Evolutionary conservation across 2,113 vertebrate species (phyloP), one percentile per base, ranked within the genome.

Genomic region (Atractosteus spatula): DNA sequence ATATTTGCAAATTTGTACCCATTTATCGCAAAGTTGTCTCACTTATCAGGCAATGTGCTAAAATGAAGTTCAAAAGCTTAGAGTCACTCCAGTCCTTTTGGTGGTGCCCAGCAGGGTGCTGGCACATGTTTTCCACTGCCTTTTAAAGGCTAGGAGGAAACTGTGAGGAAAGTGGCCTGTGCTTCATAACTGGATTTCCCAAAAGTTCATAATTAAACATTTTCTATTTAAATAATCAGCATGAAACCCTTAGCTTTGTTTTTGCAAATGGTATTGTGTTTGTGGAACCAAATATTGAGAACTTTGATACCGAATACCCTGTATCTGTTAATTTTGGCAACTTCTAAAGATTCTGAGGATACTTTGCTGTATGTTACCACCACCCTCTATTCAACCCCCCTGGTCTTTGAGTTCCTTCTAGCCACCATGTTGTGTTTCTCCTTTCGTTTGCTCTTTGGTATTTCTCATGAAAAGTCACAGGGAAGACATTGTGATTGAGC

Each of bases 251-350:
- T 86, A 85, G 88, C 86, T 93, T 90, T 90, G 89, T 96, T 97
- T 94, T 94, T 85, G 86, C 92, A 96, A 93, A 88, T 91, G 78
- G 89, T 89, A 89, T 94, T 85, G 88, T 97, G 92, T 96, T 96
- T 96, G 85, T 93, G 91, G 93, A 96, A 91, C 94, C 95, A 95
- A 95, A 95, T 94, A 95, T 86, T 91, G 89, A 91, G 92, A 92
- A 93, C 93, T 96, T 97, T 98, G 96, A 97, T 98, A 98, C 94
- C 76, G 88, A 96, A 96, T 94, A 92, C 93, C 90, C 92, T 83
- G 81, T 92, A 94, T 93, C 92, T 97, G 96, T 97, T 98, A 95
- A 94, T 92, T 91, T 99, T 98, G 96, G 96, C 97, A 95, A 81
- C 80, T 57, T 72, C 80, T 79, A 76, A 82, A 90, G 91, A 95